Evolutionary conservation across 92 coral and sea anemone species (phyloP).

Genomic region (Epizoanthus rinbou): DNA sequence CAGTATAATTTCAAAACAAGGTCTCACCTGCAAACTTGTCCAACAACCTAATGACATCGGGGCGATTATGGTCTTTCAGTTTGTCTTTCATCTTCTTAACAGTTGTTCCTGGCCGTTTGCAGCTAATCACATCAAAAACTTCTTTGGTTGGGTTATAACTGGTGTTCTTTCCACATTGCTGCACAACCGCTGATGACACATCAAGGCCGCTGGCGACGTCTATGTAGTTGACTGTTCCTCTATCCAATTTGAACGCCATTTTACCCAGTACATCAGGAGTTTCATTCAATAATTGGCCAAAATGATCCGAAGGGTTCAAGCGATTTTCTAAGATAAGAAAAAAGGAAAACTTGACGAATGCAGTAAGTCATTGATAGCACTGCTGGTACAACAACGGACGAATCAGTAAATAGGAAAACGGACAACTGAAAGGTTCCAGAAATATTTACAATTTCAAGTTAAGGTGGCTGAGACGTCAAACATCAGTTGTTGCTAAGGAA

Average conservation of each 20-base stretch:
- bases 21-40: conserved; percentile 21
- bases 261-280: conserved; percentile 32
- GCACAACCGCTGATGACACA: not conserved
- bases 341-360: not conserved
- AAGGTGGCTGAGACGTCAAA: too few species aligned
- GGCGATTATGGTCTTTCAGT: conserved; percentile 11
- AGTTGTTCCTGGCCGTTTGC: conserved; percentile 18
- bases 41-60: not conserved
- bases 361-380: not conserved
- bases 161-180: conserved; percentile 24
- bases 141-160: conserved; percentile 29
- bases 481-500: too few species aligned
- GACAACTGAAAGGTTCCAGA: too few species aligned
- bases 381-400: too few species aligned
- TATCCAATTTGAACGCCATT: conserved; percentile 29
- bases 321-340: not conserved
- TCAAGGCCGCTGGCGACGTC: conserved; percentile 19
- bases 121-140: not conserved
- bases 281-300: not conserved
- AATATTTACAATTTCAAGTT: too few species aligned
- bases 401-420: too few species aligned
- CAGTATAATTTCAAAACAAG: not conserved
- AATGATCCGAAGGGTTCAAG: not conserved
- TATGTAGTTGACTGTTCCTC: conserved; percentile 4
- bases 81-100: not conserved